Evolutionary conservation across 1,140 invertebrate species (phyloP).

Genomic region (Eriosoma lanigerum): DNA sequence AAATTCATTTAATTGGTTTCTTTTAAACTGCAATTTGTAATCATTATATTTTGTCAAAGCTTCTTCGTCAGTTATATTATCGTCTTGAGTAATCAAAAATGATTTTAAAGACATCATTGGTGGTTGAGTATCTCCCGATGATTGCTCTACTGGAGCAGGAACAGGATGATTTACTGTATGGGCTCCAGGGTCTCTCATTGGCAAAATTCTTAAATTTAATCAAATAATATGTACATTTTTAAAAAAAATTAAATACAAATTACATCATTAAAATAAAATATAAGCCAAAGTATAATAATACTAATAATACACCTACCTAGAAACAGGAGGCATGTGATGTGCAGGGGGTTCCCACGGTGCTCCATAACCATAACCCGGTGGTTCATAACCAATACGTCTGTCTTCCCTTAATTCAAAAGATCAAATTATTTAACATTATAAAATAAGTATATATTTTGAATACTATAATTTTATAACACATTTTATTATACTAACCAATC

Average conservation of each 20-base stretch:
- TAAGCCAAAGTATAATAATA: neutral
- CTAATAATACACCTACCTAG: conserved; percentile 34
- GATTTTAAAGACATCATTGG: conserved; percentile 97
- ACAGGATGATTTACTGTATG: conserved; percentile 26
- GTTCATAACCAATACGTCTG: conserved; percentile 49
- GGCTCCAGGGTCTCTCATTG: conserved; percentile 32
- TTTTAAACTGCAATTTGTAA: conserved; percentile 95
- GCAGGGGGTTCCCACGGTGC: conserved; percentile 41
- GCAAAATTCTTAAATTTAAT: conserved; percentile 16
- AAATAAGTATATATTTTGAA: conserved; percentile 11
- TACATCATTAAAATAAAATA: neutral
- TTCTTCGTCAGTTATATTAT: conserved; percentile 95
- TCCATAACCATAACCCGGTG: conserved; percentile 49
- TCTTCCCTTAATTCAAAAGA: conserved; percentile 57
- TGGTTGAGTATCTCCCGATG: conserved; percentile 72
- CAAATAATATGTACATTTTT: neutral
- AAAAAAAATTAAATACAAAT: too few species aligned
- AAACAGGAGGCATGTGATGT: conserved; percentile 48
- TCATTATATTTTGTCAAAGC: conserved; percentile 97
- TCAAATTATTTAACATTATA: neutral
- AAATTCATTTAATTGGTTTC: conserved; percentile 97
- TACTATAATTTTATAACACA: too few species aligned
- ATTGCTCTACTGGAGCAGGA: conserved; percentile 29
- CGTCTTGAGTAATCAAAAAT: conserved; percentile 94
- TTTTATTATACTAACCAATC: conserved; percentile 65